These are phyloP conservation scores for Hormaphis cornu DNA, from an alignment of 1,140 invertebrate genomes.

Conservation along the genomic window DNA sequence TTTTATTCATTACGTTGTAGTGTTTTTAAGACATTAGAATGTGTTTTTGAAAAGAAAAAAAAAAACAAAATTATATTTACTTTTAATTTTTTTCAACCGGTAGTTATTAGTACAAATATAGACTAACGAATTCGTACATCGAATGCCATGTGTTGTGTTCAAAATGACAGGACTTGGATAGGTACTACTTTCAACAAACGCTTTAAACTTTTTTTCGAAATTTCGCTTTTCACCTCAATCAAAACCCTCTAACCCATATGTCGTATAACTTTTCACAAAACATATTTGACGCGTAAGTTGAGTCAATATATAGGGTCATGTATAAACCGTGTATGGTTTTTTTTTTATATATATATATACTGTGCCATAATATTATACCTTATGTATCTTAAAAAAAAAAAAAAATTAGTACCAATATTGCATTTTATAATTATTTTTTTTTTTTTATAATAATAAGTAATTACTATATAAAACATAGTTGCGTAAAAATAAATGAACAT, in stretches of 20 bases:
- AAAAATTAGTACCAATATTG: not conserved
- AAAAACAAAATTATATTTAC: not conserved
- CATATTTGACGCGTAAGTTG: slow-evolving; percentile 8
- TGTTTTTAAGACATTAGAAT: not conserved
- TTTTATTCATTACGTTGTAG: slow-evolving; percentile 11
- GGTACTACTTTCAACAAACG: not conserved
- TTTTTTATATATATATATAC: slow-evolving; percentile 1
- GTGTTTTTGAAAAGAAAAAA: too few species aligned
- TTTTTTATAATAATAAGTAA: not conserved
- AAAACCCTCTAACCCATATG: not conserved
- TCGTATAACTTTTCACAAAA: not conserved
- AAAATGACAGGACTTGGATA: slow-evolving; percentile 15
- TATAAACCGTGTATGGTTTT: not conserved
- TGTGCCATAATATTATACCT: slow-evolving; percentile 10
- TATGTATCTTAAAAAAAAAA: not conserved
- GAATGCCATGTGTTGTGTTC: slow-evolving; percentile 14
- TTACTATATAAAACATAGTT: too few species aligned
- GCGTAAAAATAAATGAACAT: too few species aligned
- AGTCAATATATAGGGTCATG: slow-evolving; percentile 14
- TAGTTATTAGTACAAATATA: slow-evolving; percentile 21
- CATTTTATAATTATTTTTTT: not conserved
- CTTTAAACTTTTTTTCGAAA: not conserved
- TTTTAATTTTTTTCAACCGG: not conserved
- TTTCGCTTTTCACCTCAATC: not conserved
- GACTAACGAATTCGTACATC: slow-evolving; percentile 15